Evolutionary conservation across 2,113 vertebrate genomes (phyloP), one percentile per base, ranked within the genome.

Genomic region (Pomatostomus ruficeps): DNA sequence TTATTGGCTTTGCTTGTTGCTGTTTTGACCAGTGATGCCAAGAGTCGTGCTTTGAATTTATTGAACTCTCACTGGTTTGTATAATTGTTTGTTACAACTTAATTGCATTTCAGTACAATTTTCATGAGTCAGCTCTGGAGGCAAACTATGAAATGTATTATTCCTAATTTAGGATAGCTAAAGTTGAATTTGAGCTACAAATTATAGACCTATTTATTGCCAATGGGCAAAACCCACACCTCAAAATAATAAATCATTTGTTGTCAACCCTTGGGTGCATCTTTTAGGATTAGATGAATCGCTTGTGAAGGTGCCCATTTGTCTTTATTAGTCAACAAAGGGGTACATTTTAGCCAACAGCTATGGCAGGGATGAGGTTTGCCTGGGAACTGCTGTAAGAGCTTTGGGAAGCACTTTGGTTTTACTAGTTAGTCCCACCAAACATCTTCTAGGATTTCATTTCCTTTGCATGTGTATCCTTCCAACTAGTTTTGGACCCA

Each of bases 1-100:
- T 93, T 96, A 81, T 83, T 80, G 52, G 66, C 54, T 93, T 88
- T 89, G 33, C 91, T 93, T 79, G 42, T 74, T 91, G 55, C 40
- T 88, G 18, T 93, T 96, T 90, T 91, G 87, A 93, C 78, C 58
- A 93, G 67, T 0, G 4, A 93, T 83, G 67, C 91, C 83, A 71
- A 72, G 48, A 76, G 55, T 55, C 8, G 4, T 95, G 91, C 46
- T 90, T 93, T 93, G 85, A 94, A 95, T 96, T 66, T 85, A 76
- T 92, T 93, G 59, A 93, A 89, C 73, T 88, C 35, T 95, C 71
- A 42, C 38, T 88, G 35, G 45, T 91, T 96, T 88, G 42, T 80
- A 76, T 88, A 95, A 95, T 85, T 16, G 3, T 95, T 92, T 94
- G 58, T 95, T 95, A 76, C 78, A 79, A 85, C 78, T 94, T 95